These are phyloP conservation scores for Pipistrellus pipistrellus DNA, from an alignment of 2,797 vertebrate genomes.

Conservation along the genomic window DNA sequence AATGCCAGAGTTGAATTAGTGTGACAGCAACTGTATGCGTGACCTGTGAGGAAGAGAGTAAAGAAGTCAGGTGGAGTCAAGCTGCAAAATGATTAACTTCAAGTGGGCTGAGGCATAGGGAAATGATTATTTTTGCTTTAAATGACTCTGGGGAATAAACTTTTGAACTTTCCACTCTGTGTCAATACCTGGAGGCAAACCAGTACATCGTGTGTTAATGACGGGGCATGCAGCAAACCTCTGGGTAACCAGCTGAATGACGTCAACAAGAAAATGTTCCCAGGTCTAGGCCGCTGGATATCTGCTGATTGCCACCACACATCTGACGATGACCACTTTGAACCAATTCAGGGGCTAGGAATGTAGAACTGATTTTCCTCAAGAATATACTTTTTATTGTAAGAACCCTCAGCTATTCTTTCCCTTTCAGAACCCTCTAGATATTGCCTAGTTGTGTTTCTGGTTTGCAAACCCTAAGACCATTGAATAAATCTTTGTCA, in stretches of 20 bases:
- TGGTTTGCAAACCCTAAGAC: not conserved
- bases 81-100: not conserved
- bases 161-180: not conserved
- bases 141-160: not conserved
- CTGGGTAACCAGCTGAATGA: not conserved
- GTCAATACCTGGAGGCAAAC: not conserved
- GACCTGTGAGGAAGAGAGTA: not conserved
- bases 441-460: not conserved
- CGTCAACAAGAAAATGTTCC: not conserved
- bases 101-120: not conserved
- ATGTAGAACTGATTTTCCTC: not conserved
- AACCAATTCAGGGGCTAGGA: not conserved
- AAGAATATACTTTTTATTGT: not conserved
- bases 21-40: not conserved
- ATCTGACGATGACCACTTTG: not conserved
- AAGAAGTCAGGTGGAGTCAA: not conserved
- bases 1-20: not conserved
- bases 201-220: not conserved
- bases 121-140: not conserved
- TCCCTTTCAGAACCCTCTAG: not conserved
- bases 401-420: not conserved
- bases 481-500: not conserved
- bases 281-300: not conserved
- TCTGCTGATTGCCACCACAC: not conserved
- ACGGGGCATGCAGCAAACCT: too few species aligned